Conservation (phyloP, 2,888 invertebrate species). For the Leucophora obtusa region DNA sequence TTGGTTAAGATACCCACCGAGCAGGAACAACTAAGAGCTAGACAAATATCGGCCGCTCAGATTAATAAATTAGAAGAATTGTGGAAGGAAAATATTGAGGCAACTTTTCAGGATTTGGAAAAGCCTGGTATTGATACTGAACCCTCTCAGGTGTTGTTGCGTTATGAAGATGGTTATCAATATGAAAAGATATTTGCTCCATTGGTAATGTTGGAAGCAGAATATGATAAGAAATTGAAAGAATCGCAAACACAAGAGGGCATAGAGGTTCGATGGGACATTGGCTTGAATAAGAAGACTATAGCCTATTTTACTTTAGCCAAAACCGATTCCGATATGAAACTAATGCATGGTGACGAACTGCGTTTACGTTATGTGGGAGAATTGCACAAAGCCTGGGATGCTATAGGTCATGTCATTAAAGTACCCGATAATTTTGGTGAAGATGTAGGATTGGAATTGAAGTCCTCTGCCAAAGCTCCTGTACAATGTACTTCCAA, state of each 20-base stretch:
- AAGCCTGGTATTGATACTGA: slow-evolving; percentile 99
- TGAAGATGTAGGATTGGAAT: slow-evolving; percentile 98
- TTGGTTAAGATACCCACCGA: slow-evolving; percentile 98
- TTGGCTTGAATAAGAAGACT: slow-evolving; percentile 98
- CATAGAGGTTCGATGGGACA: slow-evolving; percentile 99
- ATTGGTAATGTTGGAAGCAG: slow-evolving; percentile 96
- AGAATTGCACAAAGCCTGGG: slow-evolving; percentile 96
- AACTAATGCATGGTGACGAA: slow-evolving; percentile 99
- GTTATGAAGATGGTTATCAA: slow-evolving; percentile 99
- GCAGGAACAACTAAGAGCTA: slow-evolving; percentile 95
- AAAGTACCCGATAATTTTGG: slow-evolving; percentile 97
- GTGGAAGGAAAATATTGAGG: slow-evolving; percentile 99
- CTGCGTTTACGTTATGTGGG: slow-evolving; percentile 94
- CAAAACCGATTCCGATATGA: slow-evolving; percentile 99
- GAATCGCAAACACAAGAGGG: slow-evolving; percentile 99
- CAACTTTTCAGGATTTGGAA: slow-evolving; percentile 98
- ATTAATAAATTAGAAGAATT: slow-evolving; percentile 98
- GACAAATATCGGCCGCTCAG: slow-evolving; percentile 98
- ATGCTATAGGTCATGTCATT: slow-evolving; percentile 98
- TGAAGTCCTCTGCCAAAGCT: slow-evolving; percentile 94
- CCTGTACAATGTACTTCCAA: slow-evolving; percentile 96
- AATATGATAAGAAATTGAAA: slow-evolving; percentile 97
- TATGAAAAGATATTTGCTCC: slow-evolving; percentile 99
- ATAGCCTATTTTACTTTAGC: slow-evolving; percentile 98
- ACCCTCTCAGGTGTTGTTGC: slow-evolving; percentile 87